phyloP scores from a whole-genome alignment of 2,888 invertebrate genomes.

The Oscheius myriophilus region DNA sequence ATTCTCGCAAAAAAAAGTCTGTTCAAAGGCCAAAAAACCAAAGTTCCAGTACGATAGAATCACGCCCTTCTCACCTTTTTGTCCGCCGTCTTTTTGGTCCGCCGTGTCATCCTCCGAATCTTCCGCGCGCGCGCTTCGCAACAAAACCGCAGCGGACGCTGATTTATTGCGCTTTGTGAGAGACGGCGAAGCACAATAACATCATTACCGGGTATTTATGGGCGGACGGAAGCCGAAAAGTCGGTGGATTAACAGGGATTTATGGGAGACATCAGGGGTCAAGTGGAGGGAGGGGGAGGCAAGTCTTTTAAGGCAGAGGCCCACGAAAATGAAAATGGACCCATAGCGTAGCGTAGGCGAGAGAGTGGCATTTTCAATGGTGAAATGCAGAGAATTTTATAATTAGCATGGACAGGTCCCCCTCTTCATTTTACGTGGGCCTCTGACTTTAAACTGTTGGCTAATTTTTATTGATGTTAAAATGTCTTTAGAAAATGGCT shows the following conservation, averaged over 20 bases:
- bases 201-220: conserved; percentile 23
- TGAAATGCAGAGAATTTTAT: too few relatives aligned
- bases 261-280: conserved; percentile 1
- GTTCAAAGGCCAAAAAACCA: too few relatives aligned
- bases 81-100: neutral
- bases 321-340: too few relatives aligned
- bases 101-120: too few relatives aligned
- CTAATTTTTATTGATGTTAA: too few relatives aligned
- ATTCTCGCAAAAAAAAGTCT: too few relatives aligned
- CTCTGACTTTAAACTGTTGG: too few relatives aligned
- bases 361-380: too few relatives aligned
- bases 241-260: conserved; percentile 1
- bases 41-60: neutral
- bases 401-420: too few relatives aligned
- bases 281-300: neutral
- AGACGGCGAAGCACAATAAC: conserved; percentile 15
- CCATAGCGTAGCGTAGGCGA: too few relatives aligned
- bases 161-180: conserved; percentile 21
- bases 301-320: neutral
- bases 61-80: neutral
- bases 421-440: too few relatives aligned
- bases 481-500: neutral
- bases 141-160: conserved; percentile 15
- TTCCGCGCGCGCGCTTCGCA: neutral
- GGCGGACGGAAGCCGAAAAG: neutral